These are phyloP conservation scores for Sciurus vulgaris DNA, from an alignment of 2,797 vertebrate genomes.

Conservation along the genomic window DNA sequence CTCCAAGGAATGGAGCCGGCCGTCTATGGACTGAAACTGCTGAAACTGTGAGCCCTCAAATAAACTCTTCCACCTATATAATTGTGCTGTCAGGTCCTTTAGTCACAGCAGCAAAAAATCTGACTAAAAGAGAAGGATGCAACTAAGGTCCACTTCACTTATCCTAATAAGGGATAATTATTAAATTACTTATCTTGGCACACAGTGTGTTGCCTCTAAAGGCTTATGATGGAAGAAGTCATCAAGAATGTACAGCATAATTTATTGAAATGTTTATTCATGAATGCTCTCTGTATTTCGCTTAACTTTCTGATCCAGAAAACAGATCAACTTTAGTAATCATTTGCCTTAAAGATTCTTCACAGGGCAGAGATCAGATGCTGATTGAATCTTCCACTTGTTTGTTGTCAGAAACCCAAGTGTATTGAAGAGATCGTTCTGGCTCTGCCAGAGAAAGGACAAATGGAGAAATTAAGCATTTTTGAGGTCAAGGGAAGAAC, in stretches of 20 bases:
- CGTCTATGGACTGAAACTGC: too few relatives aligned
- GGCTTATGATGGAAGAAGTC: not conserved
- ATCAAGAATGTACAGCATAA: not conserved
- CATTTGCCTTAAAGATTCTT: not conserved
- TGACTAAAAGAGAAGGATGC: not conserved
- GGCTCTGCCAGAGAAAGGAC: not conserved
- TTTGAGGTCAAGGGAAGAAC: not conserved
- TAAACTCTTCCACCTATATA: too few relatives aligned
- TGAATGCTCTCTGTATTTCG: not conserved
- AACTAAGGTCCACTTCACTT: not conserved
- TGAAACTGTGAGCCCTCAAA: too few relatives aligned
- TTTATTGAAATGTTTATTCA: constrained; percentile 1
- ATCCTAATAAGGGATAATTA: not conserved
- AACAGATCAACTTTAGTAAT: not conserved
- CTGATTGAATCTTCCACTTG: not conserved
- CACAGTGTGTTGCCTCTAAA: not conserved
- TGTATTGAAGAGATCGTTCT: not conserved
- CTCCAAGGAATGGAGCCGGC: too few relatives aligned
- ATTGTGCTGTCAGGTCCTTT: too few relatives aligned
- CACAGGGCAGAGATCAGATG: not conserved
- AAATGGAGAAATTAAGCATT: not conserved
- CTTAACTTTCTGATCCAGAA: not conserved
- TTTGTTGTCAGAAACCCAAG: not conserved
- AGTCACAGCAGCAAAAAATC: too few relatives aligned
- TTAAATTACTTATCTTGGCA: not conserved